Conservation (phyloP, 2,797 vertebrate genomes). For the Argyrosomus regius region DNA sequence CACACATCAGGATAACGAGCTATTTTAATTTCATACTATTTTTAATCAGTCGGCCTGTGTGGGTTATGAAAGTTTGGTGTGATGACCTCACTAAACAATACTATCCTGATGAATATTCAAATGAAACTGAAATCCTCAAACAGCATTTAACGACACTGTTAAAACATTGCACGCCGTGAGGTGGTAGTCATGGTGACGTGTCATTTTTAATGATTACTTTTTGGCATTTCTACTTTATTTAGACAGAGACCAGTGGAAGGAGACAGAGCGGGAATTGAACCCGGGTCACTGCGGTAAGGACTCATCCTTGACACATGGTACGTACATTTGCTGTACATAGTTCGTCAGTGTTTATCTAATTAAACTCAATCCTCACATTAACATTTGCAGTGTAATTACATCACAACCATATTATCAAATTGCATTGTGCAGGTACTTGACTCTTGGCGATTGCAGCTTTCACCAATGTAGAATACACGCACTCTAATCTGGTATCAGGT, state of each 20-base stretch:
- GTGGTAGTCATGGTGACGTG: slow-evolving; percentile 9
- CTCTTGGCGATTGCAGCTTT: slow-evolving; percentile 21
- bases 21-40: slow-evolving; percentile 5
- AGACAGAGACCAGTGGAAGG: too few species aligned
- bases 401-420: slow-evolving; percentile 34
- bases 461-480: slow-evolving; percentile 4
- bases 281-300: too few species aligned
- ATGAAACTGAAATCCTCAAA: slow-evolving; percentile 62
- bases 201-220: not conserved
- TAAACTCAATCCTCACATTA: slow-evolving; percentile 18
- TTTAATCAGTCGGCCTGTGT: not conserved
- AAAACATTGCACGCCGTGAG: slow-evolving; percentile 1
- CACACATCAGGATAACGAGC: not conserved
- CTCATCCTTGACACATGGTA: too few species aligned
- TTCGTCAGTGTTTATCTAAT: slow-evolving; percentile 11
- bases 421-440: slow-evolving; percentile 34
- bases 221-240: too few species aligned
- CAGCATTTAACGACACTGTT: slow-evolving; percentile 15
- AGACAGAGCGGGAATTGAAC: too few species aligned
- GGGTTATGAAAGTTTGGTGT: not conserved
- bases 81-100: slow-evolving; percentile 13
- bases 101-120: slow-evolving; percentile 52
- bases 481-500: slow-evolving; percentile 56
- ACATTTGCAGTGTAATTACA: slow-evolving; percentile 47
- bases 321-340: not conserved